Conservation (phyloP, 2,797 vertebrate species). For the Octomys mimax region DNA sequence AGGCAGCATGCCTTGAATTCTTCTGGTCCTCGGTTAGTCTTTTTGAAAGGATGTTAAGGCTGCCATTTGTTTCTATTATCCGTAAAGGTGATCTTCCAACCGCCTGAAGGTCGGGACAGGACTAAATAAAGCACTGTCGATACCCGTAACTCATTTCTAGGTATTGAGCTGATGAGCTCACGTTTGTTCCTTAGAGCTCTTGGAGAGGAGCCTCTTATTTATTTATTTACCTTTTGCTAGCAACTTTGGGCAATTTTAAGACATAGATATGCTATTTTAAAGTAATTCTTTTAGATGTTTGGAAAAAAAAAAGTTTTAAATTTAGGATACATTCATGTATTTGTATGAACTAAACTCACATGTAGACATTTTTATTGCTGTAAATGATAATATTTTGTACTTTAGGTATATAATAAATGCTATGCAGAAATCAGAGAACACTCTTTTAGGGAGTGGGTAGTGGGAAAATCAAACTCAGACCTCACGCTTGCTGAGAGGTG, state of each 20-base stretch:
- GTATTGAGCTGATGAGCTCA: not conserved
- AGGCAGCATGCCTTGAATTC: not conserved
- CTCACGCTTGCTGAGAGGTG: too few relatives aligned
- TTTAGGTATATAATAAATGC: not conserved
- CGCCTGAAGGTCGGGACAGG: not conserved
- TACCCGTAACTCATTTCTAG: constrained; percentile 6
- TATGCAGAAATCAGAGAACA: not conserved
- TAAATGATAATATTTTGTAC: not conserved
- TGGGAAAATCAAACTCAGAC: too few relatives aligned
- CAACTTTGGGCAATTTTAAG: constrained; percentile 1
- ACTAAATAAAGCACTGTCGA: constrained; percentile 10
- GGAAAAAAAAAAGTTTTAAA: constrained; percentile 39
- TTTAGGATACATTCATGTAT: not conserved
- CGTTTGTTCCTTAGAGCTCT: not conserved
- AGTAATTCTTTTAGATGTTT: not conserved
- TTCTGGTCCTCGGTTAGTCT: not conserved
- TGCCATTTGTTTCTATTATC: constrained; percentile 12
- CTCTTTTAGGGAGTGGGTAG: too few relatives aligned
- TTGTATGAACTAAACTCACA: constrained; percentile 22
- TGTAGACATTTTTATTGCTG: constrained; percentile 11
- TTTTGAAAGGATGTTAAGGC: constrained; percentile 28
- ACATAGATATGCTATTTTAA: constrained; percentile 6
- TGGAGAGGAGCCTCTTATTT: not conserved
- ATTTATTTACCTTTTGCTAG: constrained; percentile 39
- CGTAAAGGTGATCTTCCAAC: not conserved